A percentile compares a stretch with the other conserved stretches of the same genome.
phyloP scores from a whole-genome alignment of 2,888 invertebrate species.

The Pachydiplax longipennis region DNA sequence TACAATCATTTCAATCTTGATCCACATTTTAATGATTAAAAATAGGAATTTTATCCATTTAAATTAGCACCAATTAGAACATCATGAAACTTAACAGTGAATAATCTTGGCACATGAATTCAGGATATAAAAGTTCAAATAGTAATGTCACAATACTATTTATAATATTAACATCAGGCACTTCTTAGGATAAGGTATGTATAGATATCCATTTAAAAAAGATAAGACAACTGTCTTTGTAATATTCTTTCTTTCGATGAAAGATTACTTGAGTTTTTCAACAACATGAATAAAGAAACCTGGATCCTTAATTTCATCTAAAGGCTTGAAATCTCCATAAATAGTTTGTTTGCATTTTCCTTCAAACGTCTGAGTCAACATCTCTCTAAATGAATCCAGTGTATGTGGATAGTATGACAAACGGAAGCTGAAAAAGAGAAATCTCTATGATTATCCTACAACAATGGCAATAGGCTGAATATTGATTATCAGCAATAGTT shows the following conservation, averaged over 20 bases:
- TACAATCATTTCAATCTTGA: no score
- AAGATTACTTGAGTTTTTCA: conserved; percentile 64
- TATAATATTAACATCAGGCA: neutral
- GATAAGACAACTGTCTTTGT: neutral
- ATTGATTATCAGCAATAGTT: no score
- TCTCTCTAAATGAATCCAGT: conserved; percentile 72
- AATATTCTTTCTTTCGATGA: neutral
- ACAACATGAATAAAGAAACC: conserved; percentile 87
- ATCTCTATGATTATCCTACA: no score
- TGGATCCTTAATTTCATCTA: conserved; percentile 70
- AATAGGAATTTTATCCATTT: no score
- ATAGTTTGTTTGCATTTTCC: conserved; percentile 70
- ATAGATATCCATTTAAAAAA: neutral
- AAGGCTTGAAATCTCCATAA: conserved; percentile 81
- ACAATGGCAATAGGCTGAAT: no score
- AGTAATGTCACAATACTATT: neutral
- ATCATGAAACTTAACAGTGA: no score
- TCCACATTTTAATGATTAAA: no score
- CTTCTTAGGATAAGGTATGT: neutral
- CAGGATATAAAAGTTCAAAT: neutral
- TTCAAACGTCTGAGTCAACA: conserved; percentile 76
- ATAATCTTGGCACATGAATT: neutral
- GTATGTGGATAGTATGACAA: conserved; percentile 89
- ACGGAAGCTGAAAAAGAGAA: conserved; percentile 70
- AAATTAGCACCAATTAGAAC: no score